Evolutionary conservation across 92 coral and sea anemone genomes (phyloP).

Genomic region (Diadumene lineata): DNA sequence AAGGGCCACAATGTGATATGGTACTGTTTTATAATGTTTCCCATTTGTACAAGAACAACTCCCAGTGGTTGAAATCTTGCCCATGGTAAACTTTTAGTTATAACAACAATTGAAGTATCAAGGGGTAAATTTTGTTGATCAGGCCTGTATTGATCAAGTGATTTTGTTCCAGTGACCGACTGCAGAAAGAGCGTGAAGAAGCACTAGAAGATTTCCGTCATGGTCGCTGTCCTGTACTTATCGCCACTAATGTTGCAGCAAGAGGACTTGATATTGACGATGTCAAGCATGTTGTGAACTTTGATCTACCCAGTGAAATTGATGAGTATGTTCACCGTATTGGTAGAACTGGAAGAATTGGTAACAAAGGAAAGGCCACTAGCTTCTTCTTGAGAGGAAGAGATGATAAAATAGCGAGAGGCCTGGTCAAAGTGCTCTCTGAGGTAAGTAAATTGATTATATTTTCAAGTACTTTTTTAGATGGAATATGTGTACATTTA

Average conservation of each 20-base stretch:
- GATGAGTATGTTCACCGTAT: conserved; percentile 91
- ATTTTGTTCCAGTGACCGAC: conserved; percentile 67
- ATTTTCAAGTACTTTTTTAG: too few relatives aligned
- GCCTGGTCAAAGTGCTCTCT: conserved; percentile 86
- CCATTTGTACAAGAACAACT: too few relatives aligned
- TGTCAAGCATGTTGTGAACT: conserved; percentile 92
- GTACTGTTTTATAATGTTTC: too few relatives aligned
- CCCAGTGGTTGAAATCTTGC: too few relatives aligned
- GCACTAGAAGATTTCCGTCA: conserved; percentile 83
- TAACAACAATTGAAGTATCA: too few relatives aligned
- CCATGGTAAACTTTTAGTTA: too few relatives aligned
- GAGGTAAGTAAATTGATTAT: conserved; percentile 95
- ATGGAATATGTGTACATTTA: too few relatives aligned
- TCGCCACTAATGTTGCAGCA: conserved; percentile 96
- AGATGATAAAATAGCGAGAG: conserved; percentile 87
- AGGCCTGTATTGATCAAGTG: background rate
- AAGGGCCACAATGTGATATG: too few relatives aligned
- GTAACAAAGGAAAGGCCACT: conserved; percentile 84
- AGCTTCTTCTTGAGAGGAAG: conserved; percentile 78
- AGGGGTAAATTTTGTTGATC: too few relatives aligned
- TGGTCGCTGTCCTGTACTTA: conserved; percentile 81
- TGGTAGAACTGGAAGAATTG: conserved; percentile 95
- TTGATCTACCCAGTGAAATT: conserved; percentile 77
- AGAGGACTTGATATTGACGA: conserved; percentile 88
- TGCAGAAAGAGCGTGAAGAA: conserved; percentile 82